Percentiles rank a stretch among this genome's conserved stretches.
Evolutionary conservation across 2,797 vertebrate genomes (phyloP).

Genomic region (Acanthopagrus latus): DNA sequence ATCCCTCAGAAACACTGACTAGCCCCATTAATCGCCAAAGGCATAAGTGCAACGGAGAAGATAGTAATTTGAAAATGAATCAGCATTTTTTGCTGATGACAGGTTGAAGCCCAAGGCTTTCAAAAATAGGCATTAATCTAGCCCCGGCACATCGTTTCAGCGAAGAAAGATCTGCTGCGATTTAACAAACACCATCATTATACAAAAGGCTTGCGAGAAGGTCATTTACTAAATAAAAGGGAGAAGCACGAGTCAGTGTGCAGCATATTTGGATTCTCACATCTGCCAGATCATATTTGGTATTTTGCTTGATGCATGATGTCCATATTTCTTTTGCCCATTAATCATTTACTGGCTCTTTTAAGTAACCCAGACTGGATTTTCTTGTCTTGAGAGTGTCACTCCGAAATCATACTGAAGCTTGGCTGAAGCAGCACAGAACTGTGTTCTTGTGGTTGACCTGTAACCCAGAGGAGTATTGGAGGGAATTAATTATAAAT

Average conservation of each 20-base stretch:
- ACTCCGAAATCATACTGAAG: constrained; percentile 22
- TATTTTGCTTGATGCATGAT: constrained; percentile 4
- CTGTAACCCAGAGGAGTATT: constrained; percentile 22
- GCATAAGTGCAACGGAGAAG: constrained; percentile 50
- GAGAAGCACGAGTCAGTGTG: neutral
- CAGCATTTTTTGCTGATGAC: constrained; percentile 66
- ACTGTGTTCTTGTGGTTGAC: constrained; percentile 29
- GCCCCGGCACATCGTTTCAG: constrained; percentile 14
- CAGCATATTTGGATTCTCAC: neutral
- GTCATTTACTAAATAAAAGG: constrained; percentile 15
- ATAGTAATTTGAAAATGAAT: constrained; percentile 73
- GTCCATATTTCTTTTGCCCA: neutral
- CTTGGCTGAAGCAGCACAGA: constrained; percentile 4
- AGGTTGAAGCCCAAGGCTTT: constrained; percentile 48
- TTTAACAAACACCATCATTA: constrained; percentile 28
- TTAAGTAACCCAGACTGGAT: neutral
- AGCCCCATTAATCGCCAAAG: constrained; percentile 53
- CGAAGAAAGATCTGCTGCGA: constrained; percentile 22
- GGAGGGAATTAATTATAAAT: constrained; percentile 30
- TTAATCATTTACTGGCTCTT: constrained; percentile 1
- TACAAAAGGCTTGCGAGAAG: constrained; percentile 14
- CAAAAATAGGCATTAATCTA: constrained; percentile 47
- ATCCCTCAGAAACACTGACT: constrained; percentile 61
- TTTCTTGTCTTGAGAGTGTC: neutral
- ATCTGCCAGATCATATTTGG: neutral